Conservation (phyloP, 2,888 invertebrate genomes). For the Meta bourneti region DNA sequence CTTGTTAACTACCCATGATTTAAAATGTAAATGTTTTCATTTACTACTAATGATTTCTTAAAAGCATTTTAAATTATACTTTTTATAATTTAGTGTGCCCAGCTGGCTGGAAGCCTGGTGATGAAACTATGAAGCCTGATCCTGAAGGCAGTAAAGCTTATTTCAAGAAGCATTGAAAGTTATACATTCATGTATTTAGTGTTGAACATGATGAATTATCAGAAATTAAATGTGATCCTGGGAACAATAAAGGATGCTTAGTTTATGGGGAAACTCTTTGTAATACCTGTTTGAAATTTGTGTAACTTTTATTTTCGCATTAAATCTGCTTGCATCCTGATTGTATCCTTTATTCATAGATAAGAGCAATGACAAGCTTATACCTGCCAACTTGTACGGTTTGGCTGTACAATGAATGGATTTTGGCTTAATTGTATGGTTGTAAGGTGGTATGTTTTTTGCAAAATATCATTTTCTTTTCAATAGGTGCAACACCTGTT, state of each 20-base stretch:
- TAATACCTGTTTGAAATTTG: background rate
- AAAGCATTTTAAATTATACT: background rate
- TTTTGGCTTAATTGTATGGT: too few species aligned
- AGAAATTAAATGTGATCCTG: background rate
- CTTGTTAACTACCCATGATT: too few species aligned
- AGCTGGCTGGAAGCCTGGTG: constrained; percentile 96
- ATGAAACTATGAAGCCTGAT: constrained; percentile 95
- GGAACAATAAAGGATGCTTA: constrained; percentile 16
- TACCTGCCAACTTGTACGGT: too few species aligned
- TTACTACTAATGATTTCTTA: too few species aligned
- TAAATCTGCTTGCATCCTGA: background rate
- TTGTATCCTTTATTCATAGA: too few species aligned
- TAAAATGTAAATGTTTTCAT: too few species aligned
- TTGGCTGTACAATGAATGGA: too few species aligned
- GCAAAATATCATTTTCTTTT: too few species aligned
- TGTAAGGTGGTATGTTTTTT: too few species aligned
- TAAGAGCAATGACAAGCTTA: too few species aligned
- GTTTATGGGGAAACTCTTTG: background rate
- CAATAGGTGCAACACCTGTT: too few species aligned
- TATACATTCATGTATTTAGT: background rate
- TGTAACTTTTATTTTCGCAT: background rate
- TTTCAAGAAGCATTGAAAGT: constrained; percentile 82
- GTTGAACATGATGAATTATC: background rate
- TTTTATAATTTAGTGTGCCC: constrained; percentile 69
- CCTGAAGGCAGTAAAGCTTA: constrained; percentile 91